Base-by-base conservation (phyloP, 2,888 invertebrate genomes). In the Tenthredo distinguenda region DNA sequence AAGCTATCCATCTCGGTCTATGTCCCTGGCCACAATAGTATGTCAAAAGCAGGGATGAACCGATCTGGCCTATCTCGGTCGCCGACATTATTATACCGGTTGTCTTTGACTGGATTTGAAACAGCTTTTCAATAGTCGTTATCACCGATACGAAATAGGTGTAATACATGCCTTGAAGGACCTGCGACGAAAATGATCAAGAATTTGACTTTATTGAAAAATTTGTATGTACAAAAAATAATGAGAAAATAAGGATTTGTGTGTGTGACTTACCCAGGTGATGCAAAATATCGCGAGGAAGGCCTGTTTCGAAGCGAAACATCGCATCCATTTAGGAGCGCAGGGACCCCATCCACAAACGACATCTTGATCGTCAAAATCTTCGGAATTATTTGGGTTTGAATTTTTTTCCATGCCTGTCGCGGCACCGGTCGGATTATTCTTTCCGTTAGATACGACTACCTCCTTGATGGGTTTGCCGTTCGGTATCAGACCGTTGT, bases 141-240 rank as follows among this genome's bases (percentile, higher is more conserved):
- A 98, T 98, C 88, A 98, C 98, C 92, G 98, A 98, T 86, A 98
- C 98, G 93, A 98, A 98, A 94, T 98, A 98, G 68, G 98, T 98
- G 94, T 97, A 97, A 94, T 97, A 98, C 97, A 98, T 98, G 87
- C 98, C 98, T 94, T 94, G 94, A 2, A 94, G 91, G 10, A 94
- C 94, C 91, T 93, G 88, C 12, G 1, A 0, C 47, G 58, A 58
- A n/a, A 5, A 55, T 18, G 2, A n/a, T 55, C 1, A 55, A 55
- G n/a, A n/a, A 55, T n/a, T n/a, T n/a, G 0, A 55, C 10, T 26
- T 31, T 0, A 50, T 21, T n/a, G 34, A 82, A 71, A 65, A 62
- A 72, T 43, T 43, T 9, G 40, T 7, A n/a, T n/a, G n/a, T 18
- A 12, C n/a, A 4, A 34, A 50, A 55, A 40, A 68, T n/a, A 26